Evolutionary conservation across 2,888 invertebrate genomes (phyloP).

Genomic region (Strigamia transsilvanica): DNA sequence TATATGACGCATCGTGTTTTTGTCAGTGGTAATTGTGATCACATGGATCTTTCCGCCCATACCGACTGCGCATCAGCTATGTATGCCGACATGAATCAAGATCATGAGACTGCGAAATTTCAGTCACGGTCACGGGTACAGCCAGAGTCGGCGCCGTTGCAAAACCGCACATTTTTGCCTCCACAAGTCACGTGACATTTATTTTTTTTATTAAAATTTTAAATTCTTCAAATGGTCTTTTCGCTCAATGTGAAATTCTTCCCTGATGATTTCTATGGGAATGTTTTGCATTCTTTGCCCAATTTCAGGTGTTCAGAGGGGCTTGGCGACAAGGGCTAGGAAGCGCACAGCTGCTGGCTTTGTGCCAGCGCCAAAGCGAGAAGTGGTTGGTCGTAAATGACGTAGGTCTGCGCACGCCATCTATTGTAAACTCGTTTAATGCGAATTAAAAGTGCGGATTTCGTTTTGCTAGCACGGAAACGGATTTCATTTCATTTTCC

Average conservation of each 20-base stretch:
- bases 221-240: too few species aligned
- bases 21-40: neutral
- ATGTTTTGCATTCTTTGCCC: slow-evolving; percentile 3
- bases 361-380: neutral
- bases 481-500: too few species aligned
- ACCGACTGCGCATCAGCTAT: neutral
- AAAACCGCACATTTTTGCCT: too few species aligned
- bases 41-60: neutral
- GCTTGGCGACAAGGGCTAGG: neutral
- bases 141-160: neutral
- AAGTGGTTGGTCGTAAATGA: neutral
- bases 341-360: neutral
- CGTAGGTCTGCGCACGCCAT: neutral
- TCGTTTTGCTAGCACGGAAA: too few species aligned
- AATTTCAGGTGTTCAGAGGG: neutral
- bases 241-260: neutral
- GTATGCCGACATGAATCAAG: neutral
- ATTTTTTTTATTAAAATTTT: neutral
- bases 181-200: neutral
- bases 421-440: too few species aligned
- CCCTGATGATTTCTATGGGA: neutral
- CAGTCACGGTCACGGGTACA: neutral
- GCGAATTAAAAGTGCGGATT: too few species aligned
- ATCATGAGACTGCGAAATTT: neutral
- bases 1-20: neutral